Base-by-base conservation (phyloP, 2,888 invertebrate genomes). In the Conchocele bisecta region DNA sequence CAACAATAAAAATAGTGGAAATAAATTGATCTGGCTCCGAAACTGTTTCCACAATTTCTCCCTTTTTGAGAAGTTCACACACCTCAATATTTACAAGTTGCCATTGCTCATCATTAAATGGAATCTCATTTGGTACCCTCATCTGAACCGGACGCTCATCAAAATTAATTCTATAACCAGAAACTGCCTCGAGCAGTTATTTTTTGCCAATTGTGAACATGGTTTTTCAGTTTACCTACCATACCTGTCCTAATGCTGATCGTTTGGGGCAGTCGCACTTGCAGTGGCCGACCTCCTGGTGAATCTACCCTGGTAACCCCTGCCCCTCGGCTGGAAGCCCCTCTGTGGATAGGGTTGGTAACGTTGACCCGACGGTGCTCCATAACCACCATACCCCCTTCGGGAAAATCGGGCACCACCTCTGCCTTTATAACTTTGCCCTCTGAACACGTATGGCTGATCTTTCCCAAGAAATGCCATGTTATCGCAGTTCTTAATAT, bases 91-190 rank as follows among this genome's bases (percentile, higher is more conserved):
- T 41, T n/a, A 57, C 57, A 42, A 28, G 15, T 28, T 26, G 13
- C 44, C 41, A 41, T 29, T 57, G 39, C 20, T 57, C 57, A 13
- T 15, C 29, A 44, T 2, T 13, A 44, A 57, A 57, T 20, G 44
- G 37, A 17, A 67, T 54, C 29, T 60, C 54, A 20, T 51, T 59
- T 5, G 60, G 67, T 11, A 67, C 24, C 13, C 11, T 33, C 4
- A 1, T 6, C 20, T 67, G 67, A 60, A 28, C 37, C 29, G 67
- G 67, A 13, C 41, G 0, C 15, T 44, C 5, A 17, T 33, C 37
- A 60, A 67, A 67, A 15, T 53, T 59, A 17, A 67, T 59, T 44
- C 39, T 50, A 37, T 59, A 67, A 6, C 66, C 66, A 13, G 29
- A 5, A 42, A 67, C 26, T 22, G 53, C 31, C 28, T 59, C 29